These are phyloP conservation scores for Samia ricini DNA, from an alignment of 1,140 invertebrate genomes.

Conservation along the genomic window DNA sequence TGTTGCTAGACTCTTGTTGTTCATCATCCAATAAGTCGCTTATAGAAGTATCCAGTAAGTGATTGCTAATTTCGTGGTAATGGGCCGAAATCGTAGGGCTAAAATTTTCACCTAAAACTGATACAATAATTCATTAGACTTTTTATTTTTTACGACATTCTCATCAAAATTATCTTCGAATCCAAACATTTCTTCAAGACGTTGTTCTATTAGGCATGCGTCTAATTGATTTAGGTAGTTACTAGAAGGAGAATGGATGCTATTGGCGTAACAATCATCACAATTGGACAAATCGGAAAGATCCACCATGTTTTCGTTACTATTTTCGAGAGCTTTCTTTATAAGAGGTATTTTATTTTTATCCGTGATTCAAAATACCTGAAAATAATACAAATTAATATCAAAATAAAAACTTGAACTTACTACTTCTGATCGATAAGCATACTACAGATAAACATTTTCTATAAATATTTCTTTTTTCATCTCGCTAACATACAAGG, in stretches of 20 bases:
- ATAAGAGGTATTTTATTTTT: not conserved
- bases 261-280: not conserved
- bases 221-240: not conserved
- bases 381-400: not conserved
- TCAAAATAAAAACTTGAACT: not conserved
- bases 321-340: not conserved
- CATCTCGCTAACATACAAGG: not conserved
- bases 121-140: not conserved
- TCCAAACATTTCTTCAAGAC: not conserved
- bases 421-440: not conserved
- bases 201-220: not conserved
- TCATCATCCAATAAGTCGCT: not conserved
- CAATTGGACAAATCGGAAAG: not conserved
- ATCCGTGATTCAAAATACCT: not conserved
- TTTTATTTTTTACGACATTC: not conserved
- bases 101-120: not conserved
- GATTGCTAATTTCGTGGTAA: too few relatives aligned
- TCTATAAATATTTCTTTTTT: not conserved
- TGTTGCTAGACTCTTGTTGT: conserved; percentile 22
- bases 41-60: conserved; percentile 1
- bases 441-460: not conserved
- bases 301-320: not conserved
- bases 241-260: not conserved
- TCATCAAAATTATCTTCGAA: not conserved
- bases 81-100: not conserved